Base-by-base conservation (phyloP, 2,888 invertebrate genomes). In the Azorinus chamasolen region DNA sequence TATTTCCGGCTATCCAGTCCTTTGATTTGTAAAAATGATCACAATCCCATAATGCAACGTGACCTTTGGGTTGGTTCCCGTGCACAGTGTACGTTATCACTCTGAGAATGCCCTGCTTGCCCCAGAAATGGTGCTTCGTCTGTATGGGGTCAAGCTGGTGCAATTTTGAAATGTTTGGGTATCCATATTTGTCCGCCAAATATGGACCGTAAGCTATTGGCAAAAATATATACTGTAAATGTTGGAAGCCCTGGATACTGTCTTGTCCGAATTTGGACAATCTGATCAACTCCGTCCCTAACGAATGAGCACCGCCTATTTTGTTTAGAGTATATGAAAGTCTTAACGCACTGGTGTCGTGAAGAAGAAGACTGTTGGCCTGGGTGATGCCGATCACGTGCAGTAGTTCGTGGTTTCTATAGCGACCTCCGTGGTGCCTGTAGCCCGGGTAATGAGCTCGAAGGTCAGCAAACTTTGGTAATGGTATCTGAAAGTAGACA, bases 31-130 rank as follows among this genome's bases (percentile, higher is more conserved):
- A 85, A 74, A 92, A 91, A 68, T 90, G 91, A 79, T 91, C 85
- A 76, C 92, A 92, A 77, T 92, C 91, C 92, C 92, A 92, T 75
- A 92, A 87, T 77, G 88, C 92, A 72, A 91, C 89, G 76, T 91
- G 91, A 27, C 91, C 92, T 61, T 87, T 88, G 24, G 91, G 90
- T 63, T 81, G 77, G 71, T 90, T 90, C 58, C 87, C 84, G 27
- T 84, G 74, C 41, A 86, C 82, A n/a, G 89, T 88, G 73, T 91
- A 92, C 20, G 91, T 91, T 27, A 91, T 90, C 20, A 91, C 87
- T 48, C 90, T 76, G 32, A 92, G 83, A 27, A 92, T 90, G 5
- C 92, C 92, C 62, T 90, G 91, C 58, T 89, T 89, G 25, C 89
- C 89, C 83, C 84, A 87, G 64, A 92, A 90, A 50, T 83, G 87